Evolutionary conservation across 1,140 invertebrate genomes (phyloP).

Genomic region (Pseudomyrmex concolor): DNA sequence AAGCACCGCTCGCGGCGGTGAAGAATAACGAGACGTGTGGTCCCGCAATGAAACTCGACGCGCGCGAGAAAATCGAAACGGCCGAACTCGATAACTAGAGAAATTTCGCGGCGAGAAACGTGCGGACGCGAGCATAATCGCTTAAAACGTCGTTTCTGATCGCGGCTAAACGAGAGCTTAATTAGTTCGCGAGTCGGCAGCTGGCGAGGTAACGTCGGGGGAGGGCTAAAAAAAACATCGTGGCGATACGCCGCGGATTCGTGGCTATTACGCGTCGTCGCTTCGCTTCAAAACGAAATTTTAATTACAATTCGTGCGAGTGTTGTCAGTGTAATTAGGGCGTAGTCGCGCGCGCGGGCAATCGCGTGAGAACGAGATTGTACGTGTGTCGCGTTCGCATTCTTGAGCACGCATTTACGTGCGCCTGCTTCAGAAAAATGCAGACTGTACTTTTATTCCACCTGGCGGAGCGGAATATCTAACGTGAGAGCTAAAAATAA

Average conservation of each 20-base stretch:
- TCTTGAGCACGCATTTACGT: background rate
- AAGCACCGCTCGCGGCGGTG: background rate
- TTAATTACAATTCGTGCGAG: slow-evolving; percentile 70
- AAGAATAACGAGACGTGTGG: background rate
- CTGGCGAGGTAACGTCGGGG: slow-evolving; percentile 43
- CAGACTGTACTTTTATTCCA: slow-evolving; percentile 11
- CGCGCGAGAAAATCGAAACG: background rate
- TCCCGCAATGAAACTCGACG: background rate
- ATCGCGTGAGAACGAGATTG: slow-evolving; percentile 38
- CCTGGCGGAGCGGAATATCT: no score
- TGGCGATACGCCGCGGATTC: slow-evolving; percentile 66
- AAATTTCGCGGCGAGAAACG: background rate
- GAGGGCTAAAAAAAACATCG: slow-evolving; percentile 67
- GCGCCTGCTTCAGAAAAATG: slow-evolving; percentile 3
- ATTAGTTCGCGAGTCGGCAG: slow-evolving; percentile 71
- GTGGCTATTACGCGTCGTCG: slow-evolving; percentile 65
- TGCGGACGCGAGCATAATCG: slow-evolving; percentile 49
- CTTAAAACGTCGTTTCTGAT: slow-evolving; percentile 64
- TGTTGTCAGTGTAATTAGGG: slow-evolving; percentile 69
- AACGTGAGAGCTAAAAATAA: background rate
- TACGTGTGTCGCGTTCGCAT: background rate
- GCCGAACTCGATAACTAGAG: background rate
- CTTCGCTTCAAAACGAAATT: slow-evolving; percentile 64
- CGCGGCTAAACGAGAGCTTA: slow-evolving; percentile 72
- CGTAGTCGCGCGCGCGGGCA: slow-evolving; percentile 22